Evolutionary conservation across 2,113 vertebrate species (phyloP), one percentile per base, ranked within the genome.

Genomic region (Meleagris gallopavo): DNA sequence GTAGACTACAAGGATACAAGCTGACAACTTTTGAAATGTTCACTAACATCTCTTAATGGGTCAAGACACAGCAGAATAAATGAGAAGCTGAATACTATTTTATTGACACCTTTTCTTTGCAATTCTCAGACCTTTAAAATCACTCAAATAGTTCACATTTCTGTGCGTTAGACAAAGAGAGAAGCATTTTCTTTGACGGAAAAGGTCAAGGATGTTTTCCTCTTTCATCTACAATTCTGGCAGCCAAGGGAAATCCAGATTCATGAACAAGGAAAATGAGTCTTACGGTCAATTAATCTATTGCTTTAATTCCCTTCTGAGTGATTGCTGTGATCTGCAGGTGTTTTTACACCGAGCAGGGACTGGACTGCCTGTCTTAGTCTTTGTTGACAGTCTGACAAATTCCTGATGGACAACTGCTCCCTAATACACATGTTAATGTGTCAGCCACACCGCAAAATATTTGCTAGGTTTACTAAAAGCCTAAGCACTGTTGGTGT

Each of bases 191-290:
- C 75, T 92, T 92, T 94, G 92, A 90, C 69, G 91, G 66, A 84
- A 46, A 93, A 95, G 89, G 94, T 96, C 90, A 96, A 89, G 77
- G 71, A 94, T 82, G 50, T 78, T 95, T 96, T 94, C 71, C 57
- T 40, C 60, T 91, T 95, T 93, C 89, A 83, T 91, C 82, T 93
- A 54, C 67, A 73, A 19, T 90, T 84, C 73, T 92, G 83, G 58
- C 82, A 97, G 93, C 65, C 55, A 85, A 95, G 84, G 61, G 72
- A 96, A 95, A 92, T 88, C 83, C 84, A 90, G 84, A 93, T 65
- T 91, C 84, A 74, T 40, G 57, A 80, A 83, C 54, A 86, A 90
- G 52, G 95, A 91, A 95, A 95, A 93, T 70, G 10, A 88, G 74
- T 96, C 84, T 91, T 95, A 92, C 2, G 25, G 80, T 89, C 65